phyloP scores from a whole-genome alignment of 1,140 invertebrate genomes.

The Drosophila bifasciata region DNA sequence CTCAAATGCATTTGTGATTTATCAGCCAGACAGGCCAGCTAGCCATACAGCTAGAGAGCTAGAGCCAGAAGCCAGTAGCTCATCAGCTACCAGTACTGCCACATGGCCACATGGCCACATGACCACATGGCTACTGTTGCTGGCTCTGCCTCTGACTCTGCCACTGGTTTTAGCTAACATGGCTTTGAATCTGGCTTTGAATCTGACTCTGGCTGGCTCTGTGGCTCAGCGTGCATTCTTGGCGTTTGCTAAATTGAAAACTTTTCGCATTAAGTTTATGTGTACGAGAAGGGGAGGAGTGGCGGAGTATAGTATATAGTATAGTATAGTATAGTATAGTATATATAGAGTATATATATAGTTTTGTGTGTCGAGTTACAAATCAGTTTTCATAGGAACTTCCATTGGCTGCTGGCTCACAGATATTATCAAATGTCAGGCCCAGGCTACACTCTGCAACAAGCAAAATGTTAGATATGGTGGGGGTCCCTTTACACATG shows the following conservation, averaged over 20 bases:
- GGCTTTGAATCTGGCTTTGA: conserved; percentile 32
- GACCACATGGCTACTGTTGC: conserved; percentile 17
- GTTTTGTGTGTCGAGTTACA: conserved; percentile 63
- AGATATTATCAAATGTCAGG: conserved; percentile 63
- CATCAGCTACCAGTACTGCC: conserved; percentile 45
- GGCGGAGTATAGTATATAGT: conserved; percentile 3
- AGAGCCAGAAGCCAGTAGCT: conserved; percentile 54
- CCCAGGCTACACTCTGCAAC: conserved; percentile 35
- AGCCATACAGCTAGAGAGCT: not conserved
- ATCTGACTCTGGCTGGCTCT: conserved; percentile 43
- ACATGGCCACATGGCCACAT: conserved; percentile 48
- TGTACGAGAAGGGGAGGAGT: not conserved
- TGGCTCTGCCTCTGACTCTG: conserved; percentile 16
- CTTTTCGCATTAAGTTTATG: conserved; percentile 76
- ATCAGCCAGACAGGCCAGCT: conserved; percentile 55
- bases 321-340: conserved; percentile 40
- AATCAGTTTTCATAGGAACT: conserved; percentile 70
- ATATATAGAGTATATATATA: too few relatives aligned
- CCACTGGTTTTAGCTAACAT: conserved; percentile 29
- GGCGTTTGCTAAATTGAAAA: conserved; percentile 75
- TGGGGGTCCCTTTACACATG: not conserved
- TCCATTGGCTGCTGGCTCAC: conserved; percentile 18
- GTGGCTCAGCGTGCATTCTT: conserved; percentile 70
- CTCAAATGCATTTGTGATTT: conserved; percentile 79
- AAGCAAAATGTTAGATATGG: not conserved